These are phyloP conservation scores for Sarcophilus harrisii DNA, from an alignment of 2,797 vertebrate species.

Conservation along the genomic window DNA sequence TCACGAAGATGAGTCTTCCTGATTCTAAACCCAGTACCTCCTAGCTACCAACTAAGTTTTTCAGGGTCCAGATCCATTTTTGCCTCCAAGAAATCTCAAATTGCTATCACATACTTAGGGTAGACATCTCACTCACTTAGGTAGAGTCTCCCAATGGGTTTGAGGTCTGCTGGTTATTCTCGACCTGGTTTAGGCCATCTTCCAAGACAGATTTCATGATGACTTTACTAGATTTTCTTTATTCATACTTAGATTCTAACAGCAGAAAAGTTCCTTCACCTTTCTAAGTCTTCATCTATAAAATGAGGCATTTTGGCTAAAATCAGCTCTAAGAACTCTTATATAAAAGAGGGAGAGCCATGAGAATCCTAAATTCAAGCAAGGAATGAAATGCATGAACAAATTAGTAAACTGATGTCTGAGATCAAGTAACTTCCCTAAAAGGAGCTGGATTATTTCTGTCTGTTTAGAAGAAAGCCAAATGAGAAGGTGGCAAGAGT, in stretches of 20 bases:
- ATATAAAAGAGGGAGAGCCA: not conserved
- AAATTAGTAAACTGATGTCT: not conserved
- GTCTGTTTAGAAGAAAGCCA: not conserved
- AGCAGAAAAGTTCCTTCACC: not conserved
- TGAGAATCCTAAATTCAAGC: not conserved
- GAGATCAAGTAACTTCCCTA: not conserved
- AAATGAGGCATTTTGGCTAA: not conserved
- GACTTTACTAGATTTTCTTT: not conserved
- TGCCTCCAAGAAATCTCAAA: not conserved
- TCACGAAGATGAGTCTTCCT: not conserved
- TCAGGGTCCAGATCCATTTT: not conserved
- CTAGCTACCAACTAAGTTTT: not conserved
- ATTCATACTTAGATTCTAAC: not conserved
- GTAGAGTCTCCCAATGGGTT: not conserved
- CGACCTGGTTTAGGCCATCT: not conserved
- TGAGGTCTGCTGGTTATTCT: not conserved
- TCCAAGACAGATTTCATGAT: not conserved
- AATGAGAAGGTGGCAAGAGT: not conserved
- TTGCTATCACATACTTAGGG: not conserved
- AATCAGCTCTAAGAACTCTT: not conserved
- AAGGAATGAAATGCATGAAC: not conserved
- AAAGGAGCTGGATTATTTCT: not conserved
- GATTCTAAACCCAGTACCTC: not conserved
- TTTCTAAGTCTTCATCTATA: not conserved
- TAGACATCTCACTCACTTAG: not conserved